Base-by-base conservation (phyloP, 2,888 invertebrate genomes). In the Diachrysia chrysitis region DNA sequence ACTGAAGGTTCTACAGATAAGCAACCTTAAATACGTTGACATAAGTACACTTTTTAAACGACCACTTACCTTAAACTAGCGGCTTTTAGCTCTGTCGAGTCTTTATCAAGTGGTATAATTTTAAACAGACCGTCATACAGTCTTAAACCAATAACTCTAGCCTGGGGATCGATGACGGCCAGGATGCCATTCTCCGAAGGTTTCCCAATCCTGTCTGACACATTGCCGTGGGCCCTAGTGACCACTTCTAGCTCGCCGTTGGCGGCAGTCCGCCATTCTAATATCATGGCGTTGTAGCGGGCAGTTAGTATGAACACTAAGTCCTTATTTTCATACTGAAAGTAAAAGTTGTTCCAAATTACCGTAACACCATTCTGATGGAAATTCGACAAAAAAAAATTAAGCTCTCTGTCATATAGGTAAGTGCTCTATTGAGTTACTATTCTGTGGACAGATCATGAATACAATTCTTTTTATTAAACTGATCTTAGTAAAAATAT, bases 121-220 rank as follows among this genome's bases (percentile, higher is more conserved):
- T 99, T 99, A 86, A 99, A 98, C 14, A 99, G 95, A 1, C 99
- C 99, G 95, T 99, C 99, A 90, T 99, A 99, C 0, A 99, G 95
- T 73, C 99, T 96, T 76, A 99, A 96, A 9, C 99, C 99, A 85
- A 99, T 99, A 1, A 99, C 98, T 81, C 99, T 96, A 10, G 99
- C 98, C 90, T 98, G 98, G 1, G 99, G 99, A 95, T 99, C 99
- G 75, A 99, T 98, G 0, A 99, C 98, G 0, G 98, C 99, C 79
- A 99, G 97, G 66, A 99, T 98, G 1, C 99, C 99, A 62, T 98
- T 99, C 90, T 99, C 99, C 0, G 99, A 98, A 0, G 98, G 98
- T 88, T 99, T 98, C 0, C 99, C 99, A 75, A 99, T 99, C 69
- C 98, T 96, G 92, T 99, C 99, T 0, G 98, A 97, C 0, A 99